phyloP scores from a whole-genome alignment of 2,113 vertebrate genomes.

The Cebidichthys violaceus region DNA sequence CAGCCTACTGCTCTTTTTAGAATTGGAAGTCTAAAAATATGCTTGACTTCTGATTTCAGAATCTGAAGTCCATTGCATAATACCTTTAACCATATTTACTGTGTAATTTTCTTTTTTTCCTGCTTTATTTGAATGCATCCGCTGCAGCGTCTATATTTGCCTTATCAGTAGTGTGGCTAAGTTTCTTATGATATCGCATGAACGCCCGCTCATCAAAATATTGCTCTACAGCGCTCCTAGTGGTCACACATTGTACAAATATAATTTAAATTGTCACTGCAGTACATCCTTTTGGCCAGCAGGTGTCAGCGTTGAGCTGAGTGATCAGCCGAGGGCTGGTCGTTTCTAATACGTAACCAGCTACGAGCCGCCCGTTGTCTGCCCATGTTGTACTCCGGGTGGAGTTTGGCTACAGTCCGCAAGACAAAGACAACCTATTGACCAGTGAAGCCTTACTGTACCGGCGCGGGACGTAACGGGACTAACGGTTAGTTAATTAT shows the following conservation, averaged over 20 bases:
- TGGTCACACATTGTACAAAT: not conserved
- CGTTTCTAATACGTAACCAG: not conserved
- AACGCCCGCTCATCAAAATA: not conserved
- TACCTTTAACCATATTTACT: not conserved
- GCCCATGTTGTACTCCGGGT: constrained; percentile 52
- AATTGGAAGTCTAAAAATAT: not conserved
- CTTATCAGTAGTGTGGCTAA: not conserved
- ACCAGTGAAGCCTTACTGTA: not conserved
- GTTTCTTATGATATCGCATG: not conserved
- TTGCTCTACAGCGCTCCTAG: constrained; percentile 1
- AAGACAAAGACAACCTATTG: constrained; percentile 70
- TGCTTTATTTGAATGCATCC: not conserved
- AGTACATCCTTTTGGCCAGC: not conserved
- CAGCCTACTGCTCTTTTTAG: not conserved
- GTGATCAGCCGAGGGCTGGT: not conserved
- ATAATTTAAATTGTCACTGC: accelerated
- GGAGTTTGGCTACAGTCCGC: constrained; percentile 62
- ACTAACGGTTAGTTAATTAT: constrained; percentile 47
- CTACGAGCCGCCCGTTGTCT: not conserved
- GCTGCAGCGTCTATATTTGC: not conserved
- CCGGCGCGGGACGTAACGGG: constrained; percentile 9
- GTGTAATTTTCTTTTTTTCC: not conserved
- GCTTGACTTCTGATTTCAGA: not conserved
- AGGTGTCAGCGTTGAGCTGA: constrained; percentile 11
- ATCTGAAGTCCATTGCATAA: not conserved